Evolutionary conservation across 1,140 invertebrate genomes (phyloP), one percentile per base, ranked within the genome.

Genomic region (Drosophila kurseongensis): DNA sequence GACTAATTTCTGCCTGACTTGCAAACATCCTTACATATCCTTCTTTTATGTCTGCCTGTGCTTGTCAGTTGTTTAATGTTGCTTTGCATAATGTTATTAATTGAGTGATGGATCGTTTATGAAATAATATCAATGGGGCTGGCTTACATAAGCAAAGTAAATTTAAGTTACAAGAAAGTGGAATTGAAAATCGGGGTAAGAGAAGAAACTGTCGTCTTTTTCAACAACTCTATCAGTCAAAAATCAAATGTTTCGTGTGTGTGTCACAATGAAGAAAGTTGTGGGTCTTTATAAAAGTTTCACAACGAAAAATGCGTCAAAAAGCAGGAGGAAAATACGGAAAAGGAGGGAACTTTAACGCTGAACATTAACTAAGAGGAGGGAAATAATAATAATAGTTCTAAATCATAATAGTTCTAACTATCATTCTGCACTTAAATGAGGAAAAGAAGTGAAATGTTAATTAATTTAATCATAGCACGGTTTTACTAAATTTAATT

Each of bases 211-310:
- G 82, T 85, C 82, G 63, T 48, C 58, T 47, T 52, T 59, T 52
- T 69, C 78, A 85, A 85, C 82, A 86, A 81, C 78, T 86, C 82
- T 85, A 85, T 85, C 82, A 85, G 82, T 85, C 82, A 85, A 81
- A 67, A 71, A 72, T 86, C 75, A 86, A 81, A 81, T 36, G 61
- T 67, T 35, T 1, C 18, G n/a, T 67, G 36, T 41, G 38, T 61
- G 62, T 63, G 41, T 63, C 45, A 29, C 40, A 55, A 47, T 57
- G 41, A 56, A 61, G 35, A 27, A 66, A 66, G 36, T 67, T 67
- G 10, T 16, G 1, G 36, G 29, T 4, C 16, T 45, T n/a, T 51
- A 12, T 14, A 29, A 67, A 67, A 67, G 27, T 67, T 67, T 51
- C 35, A n/a, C 29, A 63, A 44, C 55, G 59, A 35, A 35, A 44